Evolutionary conservation across 2,113 vertebrate species (phyloP).

Genomic region (Myotis brandtii): DNA sequence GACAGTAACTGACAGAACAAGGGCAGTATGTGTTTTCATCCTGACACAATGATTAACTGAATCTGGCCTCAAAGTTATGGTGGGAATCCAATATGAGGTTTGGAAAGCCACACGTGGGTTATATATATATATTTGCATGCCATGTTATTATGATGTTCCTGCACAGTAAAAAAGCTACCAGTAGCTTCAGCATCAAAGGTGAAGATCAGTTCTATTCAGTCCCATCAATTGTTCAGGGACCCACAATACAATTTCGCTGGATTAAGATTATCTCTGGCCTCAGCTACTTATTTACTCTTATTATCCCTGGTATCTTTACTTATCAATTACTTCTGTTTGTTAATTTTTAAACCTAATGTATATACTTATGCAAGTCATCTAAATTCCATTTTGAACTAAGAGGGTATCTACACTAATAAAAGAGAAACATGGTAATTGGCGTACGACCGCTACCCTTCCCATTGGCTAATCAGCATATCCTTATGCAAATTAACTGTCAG

Average conservation of each 20-base stretch:
- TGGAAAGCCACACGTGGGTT: neutral
- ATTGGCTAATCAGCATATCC: too few relatives aligned
- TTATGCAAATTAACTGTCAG: too few relatives aligned
- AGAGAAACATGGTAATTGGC: too few relatives aligned
- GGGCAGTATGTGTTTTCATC: neutral
- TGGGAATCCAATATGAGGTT: neutral
- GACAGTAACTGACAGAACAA: neutral
- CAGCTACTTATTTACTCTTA: neutral
- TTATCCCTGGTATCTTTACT: neutral
- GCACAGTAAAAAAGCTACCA: neutral
- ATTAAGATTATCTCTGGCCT: neutral
- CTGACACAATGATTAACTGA: neutral
- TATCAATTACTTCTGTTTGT: neutral
- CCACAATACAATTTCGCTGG: neutral
- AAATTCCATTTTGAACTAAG: neutral
- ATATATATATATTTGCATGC: neutral
- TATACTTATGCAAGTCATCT: neutral
- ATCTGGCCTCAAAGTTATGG: neutral
- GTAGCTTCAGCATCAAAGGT: neutral
- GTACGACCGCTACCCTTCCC: too few relatives aligned
- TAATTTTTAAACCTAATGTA: neutral
- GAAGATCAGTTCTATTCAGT: neutral
- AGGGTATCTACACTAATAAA: too few relatives aligned
- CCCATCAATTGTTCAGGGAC: neutral
- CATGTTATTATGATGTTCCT: neutral